Conservation (phyloP, 2,888 invertebrate species). For the Netelia melanura region DNA sequence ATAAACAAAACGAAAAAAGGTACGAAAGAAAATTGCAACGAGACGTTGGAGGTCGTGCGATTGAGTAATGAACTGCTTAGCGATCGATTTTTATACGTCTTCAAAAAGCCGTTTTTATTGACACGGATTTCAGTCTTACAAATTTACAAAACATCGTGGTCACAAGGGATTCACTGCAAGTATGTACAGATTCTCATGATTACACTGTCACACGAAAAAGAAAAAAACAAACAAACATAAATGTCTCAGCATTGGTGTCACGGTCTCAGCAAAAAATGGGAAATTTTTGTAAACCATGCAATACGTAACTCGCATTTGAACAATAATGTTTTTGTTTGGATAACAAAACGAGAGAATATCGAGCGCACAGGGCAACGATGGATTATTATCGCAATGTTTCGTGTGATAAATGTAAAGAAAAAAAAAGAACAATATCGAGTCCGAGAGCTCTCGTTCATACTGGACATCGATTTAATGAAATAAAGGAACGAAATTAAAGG, state of each 20-base stretch:
- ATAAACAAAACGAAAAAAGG: slow-evolving; percentile 6
- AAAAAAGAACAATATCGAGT: not conserved
- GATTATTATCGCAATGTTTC: slow-evolving; percentile 41
- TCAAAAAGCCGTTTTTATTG: slow-evolving; percentile 74
- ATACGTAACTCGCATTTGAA: not conserved
- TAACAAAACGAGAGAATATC: slow-evolving; percentile 38
- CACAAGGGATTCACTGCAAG: slow-evolving; percentile 71
- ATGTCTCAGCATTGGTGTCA: not conserved
- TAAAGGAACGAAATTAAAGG: not conserved
- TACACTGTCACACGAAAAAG: slow-evolving; percentile 41
- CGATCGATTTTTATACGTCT: slow-evolving; percentile 61
- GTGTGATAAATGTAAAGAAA: slow-evolving; percentile 23
- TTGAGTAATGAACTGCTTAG: slow-evolving; percentile 54
- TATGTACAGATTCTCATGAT: slow-evolving; percentile 70
- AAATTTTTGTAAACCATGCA: not conserved
- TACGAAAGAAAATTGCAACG: slow-evolving; percentile 17
- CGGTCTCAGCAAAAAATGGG: slow-evolving; percentile 11
- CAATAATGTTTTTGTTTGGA: slow-evolving; percentile 22
- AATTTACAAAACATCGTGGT: slow-evolving; percentile 74
- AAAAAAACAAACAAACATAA: slow-evolving; percentile 6
- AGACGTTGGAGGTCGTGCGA: slow-evolving; percentile 46
- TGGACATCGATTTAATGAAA: slow-evolving; percentile 11
- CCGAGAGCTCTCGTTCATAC: not conserved
- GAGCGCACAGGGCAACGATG: slow-evolving; percentile 19
- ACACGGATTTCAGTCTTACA: slow-evolving; percentile 75